Evolutionary conservation across 2,888 invertebrate genomes (phyloP).

Genomic region (Diadegma fenestrale): DNA sequence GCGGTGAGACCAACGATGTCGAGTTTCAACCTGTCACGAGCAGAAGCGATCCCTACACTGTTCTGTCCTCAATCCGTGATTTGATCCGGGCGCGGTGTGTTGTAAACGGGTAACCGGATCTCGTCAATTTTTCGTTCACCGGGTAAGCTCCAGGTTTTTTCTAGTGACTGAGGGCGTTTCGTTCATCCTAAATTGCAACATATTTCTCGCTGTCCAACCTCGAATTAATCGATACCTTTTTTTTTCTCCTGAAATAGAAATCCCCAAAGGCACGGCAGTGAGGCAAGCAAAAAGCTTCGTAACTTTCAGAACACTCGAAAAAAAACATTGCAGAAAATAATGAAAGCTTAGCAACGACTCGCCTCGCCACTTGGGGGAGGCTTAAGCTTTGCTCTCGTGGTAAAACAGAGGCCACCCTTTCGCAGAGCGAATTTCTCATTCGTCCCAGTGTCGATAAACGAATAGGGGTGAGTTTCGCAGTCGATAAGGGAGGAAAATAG

Average conservation of each 20-base stretch:
- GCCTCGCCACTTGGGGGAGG: background rate
- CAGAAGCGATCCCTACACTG: conserved; percentile 56
- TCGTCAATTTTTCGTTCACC: conserved; percentile 7
- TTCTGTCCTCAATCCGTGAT: conserved; percentile 8
- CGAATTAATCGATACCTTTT: conserved; percentile 34
- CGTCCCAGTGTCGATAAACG: conserved; percentile 67
- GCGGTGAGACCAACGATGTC: conserved; percentile 57
- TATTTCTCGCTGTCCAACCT: background rate
- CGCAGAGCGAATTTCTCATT: background rate
- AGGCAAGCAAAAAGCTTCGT: background rate
- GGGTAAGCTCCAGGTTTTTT: conserved; percentile 3
- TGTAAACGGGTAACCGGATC: background rate
- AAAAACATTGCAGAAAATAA: conserved; percentile 15
- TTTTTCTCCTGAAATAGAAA: conserved; percentile 14
- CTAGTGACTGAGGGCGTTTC: conserved; percentile 18
- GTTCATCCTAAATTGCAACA: conserved; percentile 24
- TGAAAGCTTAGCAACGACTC: background rate
- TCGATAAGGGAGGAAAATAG: conserved; percentile 74
- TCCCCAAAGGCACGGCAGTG: background rate
- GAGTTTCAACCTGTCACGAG: conserved; percentile 63
- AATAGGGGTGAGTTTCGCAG: conserved; percentile 50
- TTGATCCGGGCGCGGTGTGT: conserved; percentile 25
- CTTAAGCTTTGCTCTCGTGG: conserved; percentile 36
- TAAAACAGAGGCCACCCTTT: conserved; percentile 69
- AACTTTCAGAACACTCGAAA: background rate